Evolutionary conservation across 1,140 invertebrate genomes (phyloP).

Genomic region (Lordiphosa collinella): DNA sequence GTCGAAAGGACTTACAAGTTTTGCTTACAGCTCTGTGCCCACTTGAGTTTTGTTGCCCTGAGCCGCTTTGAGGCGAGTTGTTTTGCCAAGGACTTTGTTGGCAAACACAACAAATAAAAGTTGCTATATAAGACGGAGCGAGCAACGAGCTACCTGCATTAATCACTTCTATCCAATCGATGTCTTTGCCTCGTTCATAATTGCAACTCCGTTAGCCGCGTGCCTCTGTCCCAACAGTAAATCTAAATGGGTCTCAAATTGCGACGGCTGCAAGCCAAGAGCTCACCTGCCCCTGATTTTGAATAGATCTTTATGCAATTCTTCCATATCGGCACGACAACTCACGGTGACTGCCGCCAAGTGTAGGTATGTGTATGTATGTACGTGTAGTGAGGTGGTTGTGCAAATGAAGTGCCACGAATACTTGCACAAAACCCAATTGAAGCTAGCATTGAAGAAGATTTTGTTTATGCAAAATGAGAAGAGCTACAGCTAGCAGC

Average conservation of each 20-base stretch:
- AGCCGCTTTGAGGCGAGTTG: slow-evolving; percentile 49
- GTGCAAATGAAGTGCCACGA: slow-evolving; percentile 37
- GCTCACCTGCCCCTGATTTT: slow-evolving; percentile 32
- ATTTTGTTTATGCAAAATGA: slow-evolving; percentile 31
- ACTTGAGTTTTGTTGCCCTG: slow-evolving; percentile 47
- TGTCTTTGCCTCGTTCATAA: slow-evolving; percentile 19
- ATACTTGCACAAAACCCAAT: slow-evolving; percentile 5
- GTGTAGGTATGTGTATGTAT: slow-evolving; percentile 4
- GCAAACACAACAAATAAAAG: slow-evolving; percentile 13
- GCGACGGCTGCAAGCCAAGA: slow-evolving; percentile 50
- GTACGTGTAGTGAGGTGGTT: background rate
- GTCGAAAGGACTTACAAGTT: slow-evolving; percentile 73
- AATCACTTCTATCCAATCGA: slow-evolving; percentile 58
- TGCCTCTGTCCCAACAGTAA: slow-evolving; percentile 51
- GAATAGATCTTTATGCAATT: slow-evolving; percentile 13
- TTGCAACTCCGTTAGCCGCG: slow-evolving; percentile 45
- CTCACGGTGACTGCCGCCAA: slow-evolving; percentile 30
- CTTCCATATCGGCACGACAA: background rate
- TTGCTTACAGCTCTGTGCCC: slow-evolving; percentile 34
- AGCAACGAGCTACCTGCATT: slow-evolving; percentile 26
- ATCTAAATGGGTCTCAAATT: slow-evolving; percentile 56
- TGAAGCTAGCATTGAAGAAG: background rate
- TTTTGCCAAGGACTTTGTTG: slow-evolving; percentile 28
- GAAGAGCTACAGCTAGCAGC: background rate
- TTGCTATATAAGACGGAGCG: slow-evolving; percentile 11